These are phyloP conservation scores for Scytalopus superciliaris DNA, from an alignment of 2,113 vertebrate species.

Conservation along the genomic window DNA sequence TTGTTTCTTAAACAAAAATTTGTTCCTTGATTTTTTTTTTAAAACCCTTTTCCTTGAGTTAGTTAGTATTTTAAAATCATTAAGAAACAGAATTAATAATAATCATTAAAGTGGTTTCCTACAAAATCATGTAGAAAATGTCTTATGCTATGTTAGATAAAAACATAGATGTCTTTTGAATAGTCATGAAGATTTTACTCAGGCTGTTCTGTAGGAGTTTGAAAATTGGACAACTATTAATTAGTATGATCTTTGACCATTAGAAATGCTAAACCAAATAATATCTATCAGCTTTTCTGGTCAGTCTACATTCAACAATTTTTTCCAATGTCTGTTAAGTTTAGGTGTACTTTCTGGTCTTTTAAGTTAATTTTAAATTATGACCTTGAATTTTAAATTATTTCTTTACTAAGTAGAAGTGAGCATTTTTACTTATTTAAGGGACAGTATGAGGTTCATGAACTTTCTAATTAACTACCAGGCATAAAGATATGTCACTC, in stretches of 20 bases:
- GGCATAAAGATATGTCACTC: slow-evolving; percentile 27
- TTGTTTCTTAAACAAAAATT: not conserved
- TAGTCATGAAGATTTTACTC: not conserved
- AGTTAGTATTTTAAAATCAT: not conserved
- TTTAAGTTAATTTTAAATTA: slow-evolving; percentile 43
- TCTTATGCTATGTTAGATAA: not conserved
- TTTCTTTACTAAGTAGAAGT: slow-evolving; percentile 30
- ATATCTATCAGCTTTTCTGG: not conserved
- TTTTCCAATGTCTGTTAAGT: not conserved
- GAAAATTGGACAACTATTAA: not conserved
- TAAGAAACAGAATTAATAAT: not conserved
- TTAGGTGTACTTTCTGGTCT: slow-evolving; percentile 27
- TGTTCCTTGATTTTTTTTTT: not conserved
- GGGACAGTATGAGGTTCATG: slow-evolving; percentile 46
- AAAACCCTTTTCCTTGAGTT: not conserved
- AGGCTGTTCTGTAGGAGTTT: not conserved
- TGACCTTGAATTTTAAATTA: slow-evolving; percentile 38
- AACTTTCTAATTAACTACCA: slow-evolving; percentile 60
- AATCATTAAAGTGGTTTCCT: not conserved
- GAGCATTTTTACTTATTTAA: slow-evolving; percentile 55
- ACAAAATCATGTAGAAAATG: not conserved
- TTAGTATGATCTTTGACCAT: not conserved
- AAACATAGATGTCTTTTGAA: not conserved
- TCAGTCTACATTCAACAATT: not conserved
- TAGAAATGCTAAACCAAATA: not conserved